Evolutionary conservation across 2,888 invertebrate genomes (phyloP).

Genomic region (Drosophila longiperda): DNA sequence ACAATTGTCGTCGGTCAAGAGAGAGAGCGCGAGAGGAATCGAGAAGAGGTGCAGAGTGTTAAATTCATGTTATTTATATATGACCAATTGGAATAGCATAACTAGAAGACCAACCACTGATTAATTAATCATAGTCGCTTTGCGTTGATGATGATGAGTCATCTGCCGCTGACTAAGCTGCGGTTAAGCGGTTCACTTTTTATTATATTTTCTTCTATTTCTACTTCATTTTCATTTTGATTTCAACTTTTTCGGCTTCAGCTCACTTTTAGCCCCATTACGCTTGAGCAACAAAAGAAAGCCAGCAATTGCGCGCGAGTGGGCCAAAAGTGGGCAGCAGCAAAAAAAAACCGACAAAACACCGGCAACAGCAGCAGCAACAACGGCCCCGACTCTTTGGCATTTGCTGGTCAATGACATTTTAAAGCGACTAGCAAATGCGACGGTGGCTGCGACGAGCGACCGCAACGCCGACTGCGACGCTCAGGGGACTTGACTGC

Average conservation of each 20-base stretch:
- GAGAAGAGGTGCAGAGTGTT: constrained; percentile 7
- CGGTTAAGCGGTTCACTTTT: constrained; percentile 55
- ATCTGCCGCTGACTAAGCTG: constrained; percentile 56
- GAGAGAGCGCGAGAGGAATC: background rate
- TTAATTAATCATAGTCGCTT: constrained; percentile 45
- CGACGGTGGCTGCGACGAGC: constrained; percentile 14
- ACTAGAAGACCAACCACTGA: constrained; percentile 38
- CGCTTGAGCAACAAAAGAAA: constrained; percentile 79
- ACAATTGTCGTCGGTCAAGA: constrained; percentile 29
- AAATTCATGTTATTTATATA: constrained; percentile 42
- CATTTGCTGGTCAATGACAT: constrained; percentile 82
- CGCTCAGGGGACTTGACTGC: constrained; percentile 21
- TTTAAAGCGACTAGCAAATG: constrained; percentile 59
- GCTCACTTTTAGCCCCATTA: constrained; percentile 80
- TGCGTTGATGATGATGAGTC: constrained; percentile 49
- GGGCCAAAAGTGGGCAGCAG: constrained; percentile 74
- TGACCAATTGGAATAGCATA: constrained; percentile 49
- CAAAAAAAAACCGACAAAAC: constrained; percentile 48
- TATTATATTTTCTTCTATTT: constrained; percentile 19
- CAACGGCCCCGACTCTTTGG: constrained; percentile 61
- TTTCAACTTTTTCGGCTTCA: constrained; percentile 68
- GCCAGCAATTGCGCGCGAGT: constrained; percentile 74
- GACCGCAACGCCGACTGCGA: constrained; percentile 18
- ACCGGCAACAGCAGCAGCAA: constrained; percentile 44
- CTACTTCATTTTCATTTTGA: constrained; percentile 52